Evolutionary conservation across 2,113 vertebrate species (phyloP).

Genomic region (Neotragus pygmaeus): DNA sequence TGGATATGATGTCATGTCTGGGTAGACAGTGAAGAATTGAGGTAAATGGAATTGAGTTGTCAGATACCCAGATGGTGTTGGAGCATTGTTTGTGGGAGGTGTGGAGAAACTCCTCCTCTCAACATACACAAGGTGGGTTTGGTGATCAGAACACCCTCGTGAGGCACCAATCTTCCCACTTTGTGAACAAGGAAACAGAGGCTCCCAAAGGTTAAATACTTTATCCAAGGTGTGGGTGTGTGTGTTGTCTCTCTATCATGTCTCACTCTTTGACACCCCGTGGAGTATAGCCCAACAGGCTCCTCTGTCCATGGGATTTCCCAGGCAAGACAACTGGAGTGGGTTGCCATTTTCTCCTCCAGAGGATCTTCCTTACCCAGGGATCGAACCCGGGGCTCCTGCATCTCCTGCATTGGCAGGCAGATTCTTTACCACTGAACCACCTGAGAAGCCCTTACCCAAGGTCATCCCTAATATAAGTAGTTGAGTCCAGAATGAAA

Average conservation of each 20-base stretch:
- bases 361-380: neutral
- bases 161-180: neutral
- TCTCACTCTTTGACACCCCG: neutral
- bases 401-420: neutral
- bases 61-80: neutral
- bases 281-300: too few species aligned
- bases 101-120: neutral
- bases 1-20: neutral
- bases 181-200: neutral
- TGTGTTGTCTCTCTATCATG: neutral
- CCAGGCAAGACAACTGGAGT: neutral
- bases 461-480: neutral
- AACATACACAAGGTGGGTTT: neutral
- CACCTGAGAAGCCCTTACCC: neutral
- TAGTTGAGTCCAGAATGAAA: neutral
- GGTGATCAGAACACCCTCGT: neutral
- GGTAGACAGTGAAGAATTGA: neutral
- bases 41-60: neutral
- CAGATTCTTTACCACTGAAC: neutral
- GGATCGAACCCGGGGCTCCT: fast-evolving
- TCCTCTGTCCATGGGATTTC: neutral
- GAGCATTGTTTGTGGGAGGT: neutral
- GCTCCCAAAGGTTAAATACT: neutral
- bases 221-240: neutral
- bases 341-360: neutral